These are phyloP conservation scores for Rhodophaea formosa DNA, from an alignment of 2,888 invertebrate genomes.

Conservation along the genomic window DNA sequence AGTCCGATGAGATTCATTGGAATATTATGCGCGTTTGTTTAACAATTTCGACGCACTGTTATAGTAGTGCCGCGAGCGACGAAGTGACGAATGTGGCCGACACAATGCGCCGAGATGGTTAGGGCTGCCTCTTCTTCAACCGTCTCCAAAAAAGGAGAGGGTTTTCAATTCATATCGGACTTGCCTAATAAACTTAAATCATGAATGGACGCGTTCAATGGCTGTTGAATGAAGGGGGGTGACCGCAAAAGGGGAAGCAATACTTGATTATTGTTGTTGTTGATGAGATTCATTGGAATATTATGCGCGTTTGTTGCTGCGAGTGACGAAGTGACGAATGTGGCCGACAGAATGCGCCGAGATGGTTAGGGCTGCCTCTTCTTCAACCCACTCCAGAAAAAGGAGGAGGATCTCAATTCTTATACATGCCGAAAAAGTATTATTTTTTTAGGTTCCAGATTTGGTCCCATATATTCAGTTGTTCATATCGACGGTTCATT, in stretches of 20 bases:
- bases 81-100: slow-evolving; percentile 32
- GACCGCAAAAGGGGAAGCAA: slow-evolving; percentile 52
- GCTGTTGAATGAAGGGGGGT: slow-evolving; percentile 50
- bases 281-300: slow-evolving; percentile 63
- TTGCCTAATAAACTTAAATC: no score
- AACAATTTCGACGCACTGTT: slow-evolving; percentile 43
- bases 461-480: no score
- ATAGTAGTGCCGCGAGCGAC: slow-evolving; percentile 52
- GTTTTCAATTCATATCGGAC: no score
- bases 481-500: no score
- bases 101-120: slow-evolving; percentile 33
- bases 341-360: slow-evolving; percentile 35
- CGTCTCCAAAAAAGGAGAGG: no score
- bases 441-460: no score
- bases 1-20: slow-evolving; percentile 62
- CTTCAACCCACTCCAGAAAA: no score
- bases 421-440: no score
- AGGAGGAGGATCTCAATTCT: no score
- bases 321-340: slow-evolving; percentile 44
- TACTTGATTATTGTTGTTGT: no score
- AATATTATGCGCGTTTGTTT: slow-evolving; percentile 62
- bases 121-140: neutral
- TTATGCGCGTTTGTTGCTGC: slow-evolving; percentile 58
- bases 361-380: neutral
- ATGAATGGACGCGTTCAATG: slow-evolving; percentile 55